A percentile compares a stretch with the other conserved stretches of the same genome.
phyloP scores from a whole-genome alignment of 2,113 vertebrate species.

The Catharus minimus region DNA sequence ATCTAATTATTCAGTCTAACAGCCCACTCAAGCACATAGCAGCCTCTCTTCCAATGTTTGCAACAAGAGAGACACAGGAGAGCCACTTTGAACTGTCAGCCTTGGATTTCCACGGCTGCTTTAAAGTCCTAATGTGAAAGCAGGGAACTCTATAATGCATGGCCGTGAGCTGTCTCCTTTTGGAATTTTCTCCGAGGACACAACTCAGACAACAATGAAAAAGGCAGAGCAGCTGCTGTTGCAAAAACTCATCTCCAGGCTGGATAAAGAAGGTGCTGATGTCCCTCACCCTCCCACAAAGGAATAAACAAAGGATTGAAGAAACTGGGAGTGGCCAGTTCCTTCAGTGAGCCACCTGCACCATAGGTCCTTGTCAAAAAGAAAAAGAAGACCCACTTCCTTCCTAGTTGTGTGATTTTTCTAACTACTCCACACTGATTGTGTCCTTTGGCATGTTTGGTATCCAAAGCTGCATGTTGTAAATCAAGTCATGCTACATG shows the following conservation, averaged over 20 bases:
- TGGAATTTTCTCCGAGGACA: background rate
- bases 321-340: background rate
- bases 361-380: fast-evolving
- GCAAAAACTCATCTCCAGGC: background rate
- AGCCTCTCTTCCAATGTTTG: background rate
- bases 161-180: background rate
- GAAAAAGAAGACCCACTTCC: background rate
- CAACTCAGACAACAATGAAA: background rate
- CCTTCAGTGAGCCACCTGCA: background rate
- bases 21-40: background rate
- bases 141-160: background rate
- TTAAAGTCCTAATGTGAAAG: background rate
- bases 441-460: background rate
- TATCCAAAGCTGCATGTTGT: background rate
- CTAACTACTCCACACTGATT: background rate
- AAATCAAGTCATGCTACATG: background rate
- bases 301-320: background rate
- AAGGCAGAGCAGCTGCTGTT: background rate
- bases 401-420: background rate
- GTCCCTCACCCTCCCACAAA: fast-evolving
- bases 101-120: background rate
- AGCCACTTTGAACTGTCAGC: background rate
- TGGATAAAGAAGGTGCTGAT: background rate
- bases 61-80: background rate
- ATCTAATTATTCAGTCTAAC: conserved; percentile 1